Evolutionary conservation across 2,888 invertebrate species (phyloP).

Genomic region (Pyralis farinalis): DNA sequence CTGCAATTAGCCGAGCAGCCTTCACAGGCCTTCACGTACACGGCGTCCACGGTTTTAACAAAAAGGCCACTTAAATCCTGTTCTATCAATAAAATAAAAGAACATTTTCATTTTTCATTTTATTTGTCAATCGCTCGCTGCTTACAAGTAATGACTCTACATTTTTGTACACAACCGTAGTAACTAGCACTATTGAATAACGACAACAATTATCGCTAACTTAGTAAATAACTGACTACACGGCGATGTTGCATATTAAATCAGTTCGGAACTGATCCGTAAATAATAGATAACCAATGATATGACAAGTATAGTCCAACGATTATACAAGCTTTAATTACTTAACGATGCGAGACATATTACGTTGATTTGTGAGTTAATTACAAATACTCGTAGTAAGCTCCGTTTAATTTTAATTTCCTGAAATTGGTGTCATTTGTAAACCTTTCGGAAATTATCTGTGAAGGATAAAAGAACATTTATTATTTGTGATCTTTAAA

Average conservation of each 20-base stretch:
- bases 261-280: constrained; percentile 50
- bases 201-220: constrained; percentile 46
- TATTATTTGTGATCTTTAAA: too few relatives aligned
- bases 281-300: constrained; percentile 56
- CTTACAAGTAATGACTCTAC: not conserved
- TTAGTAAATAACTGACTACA: constrained; percentile 50
- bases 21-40: constrained; percentile 72
- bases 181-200: constrained; percentile 25
- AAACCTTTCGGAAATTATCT: not conserved
- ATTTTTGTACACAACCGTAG: not conserved
- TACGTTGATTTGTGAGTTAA: constrained; percentile 39
- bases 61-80: constrained; percentile 70
- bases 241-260: constrained; percentile 62
- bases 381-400: constrained; percentile 31
- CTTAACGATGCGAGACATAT: constrained; percentile 42
- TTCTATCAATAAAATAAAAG: constrained; percentile 69
- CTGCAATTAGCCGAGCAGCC: constrained; percentile 76
- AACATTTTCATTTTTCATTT: constrained; percentile 52
- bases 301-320: constrained; percentile 55
- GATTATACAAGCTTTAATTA: constrained; percentile 61
- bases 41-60: constrained; percentile 52
- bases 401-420: constrained; percentile 8
- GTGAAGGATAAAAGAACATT: too few relatives aligned
- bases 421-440: not conserved
- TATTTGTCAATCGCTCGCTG: constrained; percentile 19